These are phyloP conservation scores for Hermaeophaga mercurialis DNA, from an alignment of 2,888 invertebrate species.

Conservation along the genomic window DNA sequence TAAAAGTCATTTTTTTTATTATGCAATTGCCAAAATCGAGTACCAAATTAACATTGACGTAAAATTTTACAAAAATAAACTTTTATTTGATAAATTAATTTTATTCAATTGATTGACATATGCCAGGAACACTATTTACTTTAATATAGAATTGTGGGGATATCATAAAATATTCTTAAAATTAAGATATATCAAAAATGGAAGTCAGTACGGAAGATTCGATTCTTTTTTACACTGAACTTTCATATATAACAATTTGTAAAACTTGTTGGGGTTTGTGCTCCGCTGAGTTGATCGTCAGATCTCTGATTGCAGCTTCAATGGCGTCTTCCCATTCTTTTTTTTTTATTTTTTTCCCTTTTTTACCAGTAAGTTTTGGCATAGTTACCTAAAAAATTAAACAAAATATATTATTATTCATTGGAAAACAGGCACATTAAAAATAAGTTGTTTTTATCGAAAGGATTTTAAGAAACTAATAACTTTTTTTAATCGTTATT, in stretches of 20 bases:
- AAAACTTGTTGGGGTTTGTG: constrained; percentile 66
- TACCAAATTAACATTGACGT: too few species aligned
- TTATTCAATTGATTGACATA: not conserved
- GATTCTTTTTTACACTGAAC: constrained; percentile 68
- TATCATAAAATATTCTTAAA: constrained; percentile 6
- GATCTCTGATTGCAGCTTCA: constrained; percentile 75
- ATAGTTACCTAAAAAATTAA: constrained; percentile 72
- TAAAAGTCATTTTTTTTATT: too few species aligned
- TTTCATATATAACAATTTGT: constrained; percentile 87
- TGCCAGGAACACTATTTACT: constrained; percentile 13
- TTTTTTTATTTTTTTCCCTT: constrained; percentile 62
- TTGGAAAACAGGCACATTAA: too few species aligned
- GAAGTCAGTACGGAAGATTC: constrained; percentile 11
- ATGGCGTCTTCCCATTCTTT: constrained; percentile 76
- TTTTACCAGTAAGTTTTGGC: constrained; percentile 62
- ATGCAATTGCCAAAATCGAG: too few species aligned
- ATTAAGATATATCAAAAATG: constrained; percentile 10
- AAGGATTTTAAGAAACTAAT: too few species aligned
- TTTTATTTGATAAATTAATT: not conserved
- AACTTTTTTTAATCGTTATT: too few species aligned
- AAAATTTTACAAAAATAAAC: too few species aligned
- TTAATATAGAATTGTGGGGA: not conserved
- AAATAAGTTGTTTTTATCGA: too few species aligned
- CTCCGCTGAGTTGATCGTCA: constrained; percentile 64
- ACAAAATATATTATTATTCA: too few species aligned